Conservation (phyloP, 1,140 invertebrate species). For the Carposina sasakii region DNA sequence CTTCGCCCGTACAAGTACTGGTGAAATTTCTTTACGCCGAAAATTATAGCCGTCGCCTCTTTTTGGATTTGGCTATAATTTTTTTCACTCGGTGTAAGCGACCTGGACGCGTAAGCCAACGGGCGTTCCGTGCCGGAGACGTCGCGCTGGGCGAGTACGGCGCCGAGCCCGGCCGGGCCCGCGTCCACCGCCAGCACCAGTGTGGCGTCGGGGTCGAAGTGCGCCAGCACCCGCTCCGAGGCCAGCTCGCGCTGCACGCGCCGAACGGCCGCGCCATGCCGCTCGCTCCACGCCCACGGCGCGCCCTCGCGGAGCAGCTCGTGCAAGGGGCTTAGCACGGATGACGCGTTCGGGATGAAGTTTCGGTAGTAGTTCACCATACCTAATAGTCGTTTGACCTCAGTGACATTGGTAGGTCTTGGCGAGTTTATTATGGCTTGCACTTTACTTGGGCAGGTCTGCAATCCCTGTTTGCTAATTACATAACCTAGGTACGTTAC, state of each 20-base stretch:
- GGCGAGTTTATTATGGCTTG: slow-evolving; percentile 31
- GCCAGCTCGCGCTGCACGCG: slow-evolving; percentile 29
- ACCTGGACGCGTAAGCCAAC: slow-evolving; percentile 58
- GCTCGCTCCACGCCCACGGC: slow-evolving; percentile 22
- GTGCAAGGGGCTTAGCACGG: slow-evolving; percentile 34
- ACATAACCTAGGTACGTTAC: slow-evolving; percentile 52
- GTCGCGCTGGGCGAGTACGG: slow-evolving; percentile 32
- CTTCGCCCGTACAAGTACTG: slow-evolving; percentile 48
- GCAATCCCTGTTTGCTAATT: slow-evolving; percentile 29
- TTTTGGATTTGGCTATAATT: too few species aligned
- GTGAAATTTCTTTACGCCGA: too few species aligned
- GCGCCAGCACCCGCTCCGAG: slow-evolving; percentile 40
- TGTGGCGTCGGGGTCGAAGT: slow-evolving; percentile 46
- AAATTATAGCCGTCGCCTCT: too few species aligned
- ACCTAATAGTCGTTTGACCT: slow-evolving; percentile 55
- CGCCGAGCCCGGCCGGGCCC: slow-evolving; percentile 36
- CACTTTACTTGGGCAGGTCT: slow-evolving; percentile 48
- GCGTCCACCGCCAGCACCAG: slow-evolving; percentile 41
- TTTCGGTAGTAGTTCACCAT: slow-evolving; percentile 59
- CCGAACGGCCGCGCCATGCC: slow-evolving; percentile 30
- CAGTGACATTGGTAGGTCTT: slow-evolving; percentile 35
- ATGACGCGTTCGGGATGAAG: slow-evolving; percentile 49
- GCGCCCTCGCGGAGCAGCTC: slow-evolving; percentile 24
- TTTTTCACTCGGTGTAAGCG: too few species aligned
- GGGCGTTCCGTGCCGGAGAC: slow-evolving; percentile 32